Evolutionary conservation across 2,113 vertebrate genomes (phyloP).

Genomic region (Corythaixoides concolor): DNA sequence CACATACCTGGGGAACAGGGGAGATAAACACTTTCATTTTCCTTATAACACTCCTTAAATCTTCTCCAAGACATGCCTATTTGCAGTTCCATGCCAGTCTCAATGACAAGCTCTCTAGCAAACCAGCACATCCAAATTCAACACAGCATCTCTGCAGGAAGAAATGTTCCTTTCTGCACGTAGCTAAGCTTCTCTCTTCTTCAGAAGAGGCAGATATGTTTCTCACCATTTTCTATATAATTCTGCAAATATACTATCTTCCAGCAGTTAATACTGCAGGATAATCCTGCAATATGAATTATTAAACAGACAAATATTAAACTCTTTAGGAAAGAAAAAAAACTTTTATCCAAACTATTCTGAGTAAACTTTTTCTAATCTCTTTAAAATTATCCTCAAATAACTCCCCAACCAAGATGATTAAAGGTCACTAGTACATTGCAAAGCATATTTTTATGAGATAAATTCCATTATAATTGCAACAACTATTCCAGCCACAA

Average conservation of each 20-base stretch:
- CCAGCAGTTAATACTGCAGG: neutral
- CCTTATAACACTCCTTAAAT: neutral
- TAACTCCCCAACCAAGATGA: constrained; percentile 34
- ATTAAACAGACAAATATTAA: constrained; percentile 48
- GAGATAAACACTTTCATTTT: neutral
- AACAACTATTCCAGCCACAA: constrained; percentile 68
- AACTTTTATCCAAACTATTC: neutral
- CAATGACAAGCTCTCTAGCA: neutral
- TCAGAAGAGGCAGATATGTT: neutral
- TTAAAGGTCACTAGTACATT: constrained; percentile 67
- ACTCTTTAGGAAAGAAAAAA: neutral
- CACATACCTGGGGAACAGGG: neutral
- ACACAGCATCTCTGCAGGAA: neutral
- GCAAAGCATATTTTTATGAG: constrained; percentile 63
- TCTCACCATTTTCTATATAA: neutral
- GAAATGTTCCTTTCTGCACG: neutral
- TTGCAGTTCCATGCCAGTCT: neutral
- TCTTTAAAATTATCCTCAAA: constrained; percentile 26
- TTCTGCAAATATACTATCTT: neutral
- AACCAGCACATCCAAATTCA: constrained; percentile 1
- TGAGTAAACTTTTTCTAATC: constrained; percentile 17
- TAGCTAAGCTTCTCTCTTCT: neutral
- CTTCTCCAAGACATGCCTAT: neutral
- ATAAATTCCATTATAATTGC: constrained; percentile 73
- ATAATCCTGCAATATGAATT: neutral